Evolutionary conservation across 2,113 vertebrate species (phyloP).

Genomic region (Nycticorax nycticorax): DNA sequence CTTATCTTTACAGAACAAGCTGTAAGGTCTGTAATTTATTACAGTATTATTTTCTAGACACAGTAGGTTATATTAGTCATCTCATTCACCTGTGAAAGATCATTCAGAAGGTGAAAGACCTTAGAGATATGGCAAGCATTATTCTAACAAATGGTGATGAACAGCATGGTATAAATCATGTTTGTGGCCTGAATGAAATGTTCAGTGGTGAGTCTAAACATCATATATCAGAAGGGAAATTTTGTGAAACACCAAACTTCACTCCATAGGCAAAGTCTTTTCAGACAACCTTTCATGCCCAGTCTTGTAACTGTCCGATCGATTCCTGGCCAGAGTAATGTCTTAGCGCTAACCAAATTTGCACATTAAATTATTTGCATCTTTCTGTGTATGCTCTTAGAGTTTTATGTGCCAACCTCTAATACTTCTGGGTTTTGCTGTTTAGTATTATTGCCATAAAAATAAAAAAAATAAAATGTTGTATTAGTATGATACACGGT

Average conservation of each 20-base stretch:
- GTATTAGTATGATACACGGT: neutral
- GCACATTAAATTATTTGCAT: neutral
- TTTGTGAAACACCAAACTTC: constrained; percentile 56
- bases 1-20: neutral
- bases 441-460: neutral
- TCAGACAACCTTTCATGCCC: neutral
- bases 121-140: constrained; percentile 35
- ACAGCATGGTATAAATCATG: constrained; percentile 56
- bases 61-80: constrained; percentile 48
- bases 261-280: constrained; percentile 10
- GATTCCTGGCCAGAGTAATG: neutral
- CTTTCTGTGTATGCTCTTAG: neutral
- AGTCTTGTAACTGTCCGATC: neutral
- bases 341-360: neutral
- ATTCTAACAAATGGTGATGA: constrained; percentile 60
- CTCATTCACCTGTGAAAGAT: constrained; percentile 62
- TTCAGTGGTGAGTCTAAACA: constrained; percentile 43
- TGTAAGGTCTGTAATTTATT: constrained; percentile 55
- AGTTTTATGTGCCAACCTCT: neutral
- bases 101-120: constrained; percentile 62
- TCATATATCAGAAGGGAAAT: constrained; percentile 45
- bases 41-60: constrained; percentile 44
- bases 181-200: constrained; percentile 48
- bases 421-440: neutral
- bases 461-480: neutral